These are phyloP conservation scores for Vulpes vulpes DNA, from an alignment of 2,113 vertebrate genomes.

Conservation along the genomic window DNA sequence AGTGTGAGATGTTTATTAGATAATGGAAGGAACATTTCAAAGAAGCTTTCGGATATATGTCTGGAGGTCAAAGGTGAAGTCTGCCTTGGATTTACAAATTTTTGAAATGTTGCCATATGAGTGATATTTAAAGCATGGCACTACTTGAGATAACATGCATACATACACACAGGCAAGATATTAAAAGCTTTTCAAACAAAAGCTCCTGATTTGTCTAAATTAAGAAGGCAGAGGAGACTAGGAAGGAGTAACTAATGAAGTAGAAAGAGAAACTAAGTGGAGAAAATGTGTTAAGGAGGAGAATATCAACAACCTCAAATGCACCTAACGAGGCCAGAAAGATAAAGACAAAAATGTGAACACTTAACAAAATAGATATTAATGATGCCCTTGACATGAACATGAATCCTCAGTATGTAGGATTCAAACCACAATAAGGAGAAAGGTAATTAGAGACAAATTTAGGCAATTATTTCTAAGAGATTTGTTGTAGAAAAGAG, in stretches of 20 bases:
- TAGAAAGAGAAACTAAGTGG: background rate
- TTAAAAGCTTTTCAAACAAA: background rate
- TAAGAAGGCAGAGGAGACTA: background rate
- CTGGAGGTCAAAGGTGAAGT: background rate
- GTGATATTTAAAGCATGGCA: background rate
- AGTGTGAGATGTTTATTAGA: background rate
- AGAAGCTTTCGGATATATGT: background rate
- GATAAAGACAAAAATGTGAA: background rate
- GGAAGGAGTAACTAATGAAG: background rate
- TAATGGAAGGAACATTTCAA: rapidly evolving
- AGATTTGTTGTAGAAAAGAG: background rate
- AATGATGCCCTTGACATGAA: background rate
- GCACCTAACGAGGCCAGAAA: background rate
- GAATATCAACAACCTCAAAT: background rate
- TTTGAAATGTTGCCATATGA: background rate
- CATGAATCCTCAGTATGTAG: background rate
- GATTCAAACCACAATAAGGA: background rate
- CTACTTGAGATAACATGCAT: background rate
- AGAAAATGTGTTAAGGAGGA: background rate
- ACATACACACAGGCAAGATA: background rate
- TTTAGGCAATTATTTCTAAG: background rate
- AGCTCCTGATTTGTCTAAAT: background rate
- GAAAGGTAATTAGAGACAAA: background rate
- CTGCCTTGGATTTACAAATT: background rate
- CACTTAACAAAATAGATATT: background rate